Conservation (phyloP, 2,113 vertebrate species). For the Budorcas taxicolor region DNA sequence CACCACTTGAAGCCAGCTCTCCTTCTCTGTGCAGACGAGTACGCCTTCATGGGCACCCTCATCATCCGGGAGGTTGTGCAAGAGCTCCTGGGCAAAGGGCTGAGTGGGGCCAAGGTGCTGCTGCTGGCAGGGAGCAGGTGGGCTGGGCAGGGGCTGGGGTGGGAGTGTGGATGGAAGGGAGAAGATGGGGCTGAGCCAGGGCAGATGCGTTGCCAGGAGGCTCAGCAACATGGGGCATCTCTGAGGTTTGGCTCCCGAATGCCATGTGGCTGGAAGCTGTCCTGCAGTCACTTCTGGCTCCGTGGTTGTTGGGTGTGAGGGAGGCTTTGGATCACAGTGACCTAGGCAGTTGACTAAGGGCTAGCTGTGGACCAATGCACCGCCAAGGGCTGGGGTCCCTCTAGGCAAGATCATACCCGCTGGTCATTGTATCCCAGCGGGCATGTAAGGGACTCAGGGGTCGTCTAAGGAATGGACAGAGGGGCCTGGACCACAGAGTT, state of each 20-base stretch:
- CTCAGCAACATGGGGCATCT: fast-evolving
- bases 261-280: not conserved
- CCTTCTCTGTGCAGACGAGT: conserved; percentile 81
- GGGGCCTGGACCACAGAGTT: not conserved
- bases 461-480: fast-evolving
- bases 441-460: not conserved
- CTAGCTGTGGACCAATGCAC: fast-evolving
- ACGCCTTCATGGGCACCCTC: conserved; percentile 96
- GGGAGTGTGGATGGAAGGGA: fast-evolving
- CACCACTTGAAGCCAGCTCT: not conserved
- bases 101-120: conserved; percentile 92
- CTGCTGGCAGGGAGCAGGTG: conserved; percentile 98
- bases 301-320: fast-evolving
- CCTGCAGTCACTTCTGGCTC: not conserved
- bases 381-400: not conserved
- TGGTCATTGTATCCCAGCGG: too few species aligned
- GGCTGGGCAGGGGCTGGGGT: not conserved
- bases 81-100: conserved; percentile 90
- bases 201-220: not conserved
- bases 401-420: fast-evolving
- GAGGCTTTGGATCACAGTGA: not conserved
- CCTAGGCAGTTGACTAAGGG: not conserved
- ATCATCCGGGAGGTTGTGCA: conserved; percentile 97
- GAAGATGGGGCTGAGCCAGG: not conserved
- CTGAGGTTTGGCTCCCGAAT: not conserved